Conservation (phyloP, 2,797 vertebrate genomes). For the Coilia nasus region DNA sequence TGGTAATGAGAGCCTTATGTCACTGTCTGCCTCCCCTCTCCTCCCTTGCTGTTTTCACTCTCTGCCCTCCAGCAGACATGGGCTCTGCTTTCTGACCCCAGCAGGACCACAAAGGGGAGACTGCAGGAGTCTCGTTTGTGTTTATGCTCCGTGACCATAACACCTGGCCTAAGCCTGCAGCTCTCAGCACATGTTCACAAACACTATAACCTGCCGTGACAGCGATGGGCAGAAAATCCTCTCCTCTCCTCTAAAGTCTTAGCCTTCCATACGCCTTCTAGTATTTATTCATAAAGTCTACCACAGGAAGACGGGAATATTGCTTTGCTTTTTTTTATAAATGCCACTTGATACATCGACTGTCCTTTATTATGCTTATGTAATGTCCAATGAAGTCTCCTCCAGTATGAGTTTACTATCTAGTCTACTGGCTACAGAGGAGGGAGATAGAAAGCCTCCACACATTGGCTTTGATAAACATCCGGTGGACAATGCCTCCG, state of each 20-base stretch:
- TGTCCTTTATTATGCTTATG: background rate
- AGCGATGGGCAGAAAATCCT: background rate
- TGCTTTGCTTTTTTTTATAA: background rate
- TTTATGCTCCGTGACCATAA: background rate
- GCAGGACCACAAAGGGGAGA: conserved; percentile 1
- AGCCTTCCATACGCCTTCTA: background rate
- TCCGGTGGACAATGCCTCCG: too few relatives aligned
- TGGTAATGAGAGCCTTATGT: background rate
- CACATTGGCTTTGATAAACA: too few relatives aligned
- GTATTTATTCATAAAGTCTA: background rate
- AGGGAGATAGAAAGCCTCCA: background rate
- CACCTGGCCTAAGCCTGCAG: background rate
- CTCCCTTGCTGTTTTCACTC: background rate
- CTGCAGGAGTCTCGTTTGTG: background rate
- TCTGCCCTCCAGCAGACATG: background rate
- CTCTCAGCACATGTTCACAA: background rate
- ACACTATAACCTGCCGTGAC: background rate
- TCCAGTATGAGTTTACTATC: background rate
- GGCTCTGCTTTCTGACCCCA: background rate
- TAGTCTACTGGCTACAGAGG: background rate
- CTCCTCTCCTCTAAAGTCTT: too few relatives aligned
- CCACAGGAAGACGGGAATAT: background rate
- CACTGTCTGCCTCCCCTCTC: background rate
- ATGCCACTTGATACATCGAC: background rate
- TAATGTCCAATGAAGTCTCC: background rate